These are phyloP conservation scores for Pseudochirops cupreus DNA, from an alignment of 2,797 vertebrate species.

Conservation along the genomic window DNA sequence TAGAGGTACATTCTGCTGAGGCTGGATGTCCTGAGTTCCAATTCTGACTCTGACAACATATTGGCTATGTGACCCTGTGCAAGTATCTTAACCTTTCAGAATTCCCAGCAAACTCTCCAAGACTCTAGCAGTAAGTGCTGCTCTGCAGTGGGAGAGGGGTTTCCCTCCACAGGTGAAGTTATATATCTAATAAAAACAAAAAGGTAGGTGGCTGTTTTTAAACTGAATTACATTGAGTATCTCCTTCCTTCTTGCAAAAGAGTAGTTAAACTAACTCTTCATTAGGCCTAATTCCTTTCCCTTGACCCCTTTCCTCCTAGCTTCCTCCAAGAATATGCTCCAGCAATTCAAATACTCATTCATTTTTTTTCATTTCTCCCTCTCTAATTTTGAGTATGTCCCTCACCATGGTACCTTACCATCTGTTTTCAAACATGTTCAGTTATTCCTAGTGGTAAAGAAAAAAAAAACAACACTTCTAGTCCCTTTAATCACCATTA, in stretches of 20 bases:
- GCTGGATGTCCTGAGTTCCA: neutral
- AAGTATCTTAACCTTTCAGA: neutral
- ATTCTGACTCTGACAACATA: neutral
- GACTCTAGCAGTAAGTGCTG: neutral
- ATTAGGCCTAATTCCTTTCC: neutral
- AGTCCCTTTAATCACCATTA: neutral
- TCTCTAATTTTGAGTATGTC: constrained; percentile 17
- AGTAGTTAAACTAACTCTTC: neutral
- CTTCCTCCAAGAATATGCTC: neutral
- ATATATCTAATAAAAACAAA: neutral
- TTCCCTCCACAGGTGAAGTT: neutral
- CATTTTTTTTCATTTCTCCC: neutral
- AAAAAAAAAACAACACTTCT: neutral
- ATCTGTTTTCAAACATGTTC: constrained; percentile 42
- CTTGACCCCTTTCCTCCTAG: neutral
- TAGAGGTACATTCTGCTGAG: neutral
- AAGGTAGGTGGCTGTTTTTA: neutral
- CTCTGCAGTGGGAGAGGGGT: neutral
- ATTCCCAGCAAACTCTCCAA: neutral
- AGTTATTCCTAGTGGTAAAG: neutral
- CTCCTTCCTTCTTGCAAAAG: neutral
- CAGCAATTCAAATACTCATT: neutral
- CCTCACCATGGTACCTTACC: constrained; percentile 42
- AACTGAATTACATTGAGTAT: neutral
- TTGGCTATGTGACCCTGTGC: neutral